Evolutionary conservation across 2,888 invertebrate genomes (phyloP).

Genomic region (Noctuana brunneofusca): DNA sequence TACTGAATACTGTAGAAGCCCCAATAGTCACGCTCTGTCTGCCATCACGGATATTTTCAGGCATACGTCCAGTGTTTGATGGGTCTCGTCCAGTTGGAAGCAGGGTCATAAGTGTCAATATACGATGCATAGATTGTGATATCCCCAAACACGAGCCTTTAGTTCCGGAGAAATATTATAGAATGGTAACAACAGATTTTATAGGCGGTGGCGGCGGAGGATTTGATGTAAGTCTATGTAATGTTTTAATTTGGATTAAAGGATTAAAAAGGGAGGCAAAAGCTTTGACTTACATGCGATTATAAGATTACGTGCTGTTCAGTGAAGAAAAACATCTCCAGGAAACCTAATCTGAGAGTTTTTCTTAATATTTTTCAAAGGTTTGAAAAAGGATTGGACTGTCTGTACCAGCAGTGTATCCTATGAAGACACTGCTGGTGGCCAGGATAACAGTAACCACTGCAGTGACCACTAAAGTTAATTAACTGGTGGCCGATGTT

Average conservation of each 20-base stretch:
- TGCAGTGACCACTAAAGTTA: too few relatives aligned
- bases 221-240: slow-evolving; percentile 70
- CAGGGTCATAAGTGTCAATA: slow-evolving; percentile 79
- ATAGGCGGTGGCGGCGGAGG: slow-evolving; percentile 86
- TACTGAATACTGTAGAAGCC: too few relatives aligned
- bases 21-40: not conserved
- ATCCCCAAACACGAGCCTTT: slow-evolving; percentile 85
- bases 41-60: slow-evolving; percentile 52
- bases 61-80: slow-evolving; percentile 83
- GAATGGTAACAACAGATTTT: slow-evolving; percentile 82
- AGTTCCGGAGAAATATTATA: slow-evolving; percentile 80
- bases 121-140: slow-evolving; percentile 84
- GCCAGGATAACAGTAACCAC: too few relatives aligned
- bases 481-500: too few relatives aligned
- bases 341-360: not conserved
- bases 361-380: too few relatives aligned
- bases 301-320: not conserved
- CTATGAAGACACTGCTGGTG: too few relatives aligned
- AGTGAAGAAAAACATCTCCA: not conserved
- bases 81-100: slow-evolving; percentile 79
- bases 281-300: not conserved
- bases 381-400: too few relatives aligned
- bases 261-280: not conserved
- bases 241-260: not conserved
- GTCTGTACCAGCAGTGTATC: too few relatives aligned